These are phyloP conservation scores for Carassius carassius DNA, from an alignment of 2,113 vertebrate species.

Conservation along the genomic window DNA sequence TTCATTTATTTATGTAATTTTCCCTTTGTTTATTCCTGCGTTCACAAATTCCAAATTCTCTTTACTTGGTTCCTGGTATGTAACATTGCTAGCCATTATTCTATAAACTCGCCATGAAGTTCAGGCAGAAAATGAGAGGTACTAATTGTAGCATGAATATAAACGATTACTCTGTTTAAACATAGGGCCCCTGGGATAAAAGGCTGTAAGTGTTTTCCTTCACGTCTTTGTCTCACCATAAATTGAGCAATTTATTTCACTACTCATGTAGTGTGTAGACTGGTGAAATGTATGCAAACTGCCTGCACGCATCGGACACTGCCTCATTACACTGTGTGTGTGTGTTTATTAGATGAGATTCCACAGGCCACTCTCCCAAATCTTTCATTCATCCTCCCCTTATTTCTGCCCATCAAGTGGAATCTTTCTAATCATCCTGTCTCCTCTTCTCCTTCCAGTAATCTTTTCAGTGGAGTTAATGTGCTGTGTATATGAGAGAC, in stretches of 20 bases:
- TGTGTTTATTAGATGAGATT: not conserved
- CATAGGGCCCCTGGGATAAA: not conserved
- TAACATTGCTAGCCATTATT: not conserved
- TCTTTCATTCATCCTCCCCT: not conserved
- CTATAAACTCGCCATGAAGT: not conserved
- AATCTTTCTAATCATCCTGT: conserved; percentile 16
- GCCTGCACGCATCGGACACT: conserved; percentile 13
- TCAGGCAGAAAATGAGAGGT: not conserved
- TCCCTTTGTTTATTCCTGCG: not conserved
- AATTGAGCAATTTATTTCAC: conserved; percentile 21
- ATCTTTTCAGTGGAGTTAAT: conserved; percentile 41
- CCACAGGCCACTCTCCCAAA: not conserved
- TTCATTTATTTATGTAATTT: not conserved
- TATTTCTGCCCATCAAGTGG: conserved; percentile 31
- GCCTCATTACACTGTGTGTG: not conserved
- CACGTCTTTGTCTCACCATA: not conserved
- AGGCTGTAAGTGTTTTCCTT: not conserved
- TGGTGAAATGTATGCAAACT: conserved; percentile 33
- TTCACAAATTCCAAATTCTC: not conserved
- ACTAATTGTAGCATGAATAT: not conserved
- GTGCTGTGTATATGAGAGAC: conserved; percentile 36
- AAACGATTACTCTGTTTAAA: not conserved
- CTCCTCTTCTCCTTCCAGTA: not conserved
- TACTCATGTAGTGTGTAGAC: conserved; percentile 1
- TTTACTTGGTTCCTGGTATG: not conserved